Conservation (phyloP, 2,797 vertebrate species). For the Lepilemur septentrionalis region DNA sequence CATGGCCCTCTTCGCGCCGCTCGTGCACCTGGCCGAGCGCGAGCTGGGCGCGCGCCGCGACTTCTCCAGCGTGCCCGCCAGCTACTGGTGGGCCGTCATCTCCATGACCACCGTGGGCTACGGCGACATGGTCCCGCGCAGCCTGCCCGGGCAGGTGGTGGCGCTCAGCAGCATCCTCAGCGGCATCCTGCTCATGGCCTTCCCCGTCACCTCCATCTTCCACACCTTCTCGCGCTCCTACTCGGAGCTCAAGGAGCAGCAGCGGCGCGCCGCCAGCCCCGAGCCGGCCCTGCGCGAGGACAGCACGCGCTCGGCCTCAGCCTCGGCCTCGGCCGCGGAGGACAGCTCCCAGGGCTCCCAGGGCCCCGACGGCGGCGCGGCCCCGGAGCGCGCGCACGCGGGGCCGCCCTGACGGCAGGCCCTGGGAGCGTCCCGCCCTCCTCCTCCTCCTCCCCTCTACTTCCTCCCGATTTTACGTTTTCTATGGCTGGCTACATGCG, state of each 20-base stretch:
- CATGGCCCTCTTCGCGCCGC: conserved; percentile 95
- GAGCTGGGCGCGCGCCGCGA: conserved; percentile 96
- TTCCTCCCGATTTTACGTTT: not conserved
- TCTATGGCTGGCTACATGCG: not conserved
- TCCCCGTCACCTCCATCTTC: conserved; percentile 98
- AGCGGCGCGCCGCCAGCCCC: conserved; percentile 86
- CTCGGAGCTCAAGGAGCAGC: conserved; percentile 94
- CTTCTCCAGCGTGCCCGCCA: conserved; percentile 96
- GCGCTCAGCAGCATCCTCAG: conserved; percentile 97
- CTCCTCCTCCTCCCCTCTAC: not conserved
- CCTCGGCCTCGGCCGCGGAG: conserved; percentile 75
- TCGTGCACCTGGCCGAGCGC: conserved; percentile 95
- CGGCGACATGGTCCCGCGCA: conserved; percentile 97
- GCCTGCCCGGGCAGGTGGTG: conserved; percentile 97
- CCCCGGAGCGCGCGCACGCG: not conserved
- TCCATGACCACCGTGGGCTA: conserved; percentile 99
- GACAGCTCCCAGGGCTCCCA: conserved; percentile 77
- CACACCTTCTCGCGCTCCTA: conserved; percentile 98
- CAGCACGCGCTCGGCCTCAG: conserved; percentile 84
- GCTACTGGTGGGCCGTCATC: conserved; percentile 99
- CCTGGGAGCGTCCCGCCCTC: not conserved
- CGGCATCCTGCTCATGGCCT: conserved; percentile 97
- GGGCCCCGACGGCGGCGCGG: conserved; percentile 79
- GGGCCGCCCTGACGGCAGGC: not conserved
- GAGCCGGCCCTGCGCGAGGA: conserved; percentile 87